Evolutionary conservation across 2,888 invertebrate genomes (phyloP), one percentile per base, ranked within the genome.

Genomic region (Xiphydria camelus): DNA sequence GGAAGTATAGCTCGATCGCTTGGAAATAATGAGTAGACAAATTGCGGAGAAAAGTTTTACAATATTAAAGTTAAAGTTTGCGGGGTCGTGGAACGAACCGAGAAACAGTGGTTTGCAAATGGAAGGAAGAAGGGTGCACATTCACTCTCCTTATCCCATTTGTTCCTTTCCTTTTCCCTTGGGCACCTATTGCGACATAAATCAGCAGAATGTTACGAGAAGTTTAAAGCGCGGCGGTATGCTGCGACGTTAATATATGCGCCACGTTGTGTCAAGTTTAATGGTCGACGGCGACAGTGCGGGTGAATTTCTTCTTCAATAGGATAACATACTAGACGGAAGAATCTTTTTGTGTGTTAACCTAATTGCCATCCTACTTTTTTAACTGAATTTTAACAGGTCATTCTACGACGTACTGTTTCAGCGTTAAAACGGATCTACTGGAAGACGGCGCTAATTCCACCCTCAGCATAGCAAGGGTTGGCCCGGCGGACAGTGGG

Each of bases 381-480:
- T 25, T 20, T 4, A 18, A 3, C 7, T 34, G 6, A 15, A 35
- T 4, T 19, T 21, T 14, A 31, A 14, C 1, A 9, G 10, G 3
- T 5, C 12, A 20, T 19, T 5, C 22, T 22, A 7, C 39, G 17
- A 25, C 35, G n/a, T n/a, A n/a, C 19, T 19, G 36, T 61, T 62
- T 14, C 64, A 78, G 78, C 55, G 78, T 79, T 45, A 78, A 78
- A 68, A 79, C 79, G 39, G 77, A 79, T 61, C 67, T 78, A 59
- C 77, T 76, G 70, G 76, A 77, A 53, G 76, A 76, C 54, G 78
- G 78, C 36, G 79, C 79, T 50, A 76, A 78, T 67, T 79, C 79
- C 57, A 77, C 77, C 49, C 73, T 80, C 51, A 76, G 73, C 57
- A 78, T 76, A 65, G 78, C 76, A 57, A 76, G 70, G 66, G 77